phyloP scores from a whole-genome alignment of 2,797 vertebrate genomes.

The Chiloscyllium punctatum region DNA sequence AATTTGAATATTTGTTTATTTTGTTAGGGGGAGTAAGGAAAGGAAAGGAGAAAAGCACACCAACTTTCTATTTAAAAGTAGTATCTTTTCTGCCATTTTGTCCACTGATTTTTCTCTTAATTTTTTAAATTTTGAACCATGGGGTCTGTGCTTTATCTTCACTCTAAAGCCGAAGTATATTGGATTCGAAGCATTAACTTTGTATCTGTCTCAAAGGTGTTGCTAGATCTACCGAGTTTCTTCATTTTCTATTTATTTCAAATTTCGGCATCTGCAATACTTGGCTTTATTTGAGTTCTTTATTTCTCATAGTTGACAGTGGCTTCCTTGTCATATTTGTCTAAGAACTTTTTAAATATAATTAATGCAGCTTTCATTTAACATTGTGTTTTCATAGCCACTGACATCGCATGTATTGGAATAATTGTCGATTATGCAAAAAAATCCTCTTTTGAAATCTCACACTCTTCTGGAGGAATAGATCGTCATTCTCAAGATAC shows the following conservation, averaged over 20 bases:
- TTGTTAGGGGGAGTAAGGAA: neutral
- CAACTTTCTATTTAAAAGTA: neutral
- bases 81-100: neutral
- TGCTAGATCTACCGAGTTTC: too few relatives aligned
- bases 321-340: neutral
- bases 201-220: too few relatives aligned
- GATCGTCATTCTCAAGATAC: neutral
- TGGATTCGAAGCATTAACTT: too few relatives aligned
- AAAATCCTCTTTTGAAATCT: neutral
- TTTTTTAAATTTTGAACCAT: neutral
- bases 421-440: neutral
- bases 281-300: neutral
- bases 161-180: too few relatives aligned
- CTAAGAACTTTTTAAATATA: neutral
- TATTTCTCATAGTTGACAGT: neutral
- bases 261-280: too few relatives aligned
- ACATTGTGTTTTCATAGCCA: neutral
- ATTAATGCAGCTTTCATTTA: neutral
- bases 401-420: neutral
- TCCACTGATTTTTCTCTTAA: neutral
- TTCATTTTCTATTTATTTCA: too few relatives aligned
- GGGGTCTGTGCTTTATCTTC: too few relatives aligned
- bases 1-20: neutral
- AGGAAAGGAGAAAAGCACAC: neutral
- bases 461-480: neutral